Percentiles rank a stretch among this genome's conserved stretches.
Evolutionary conservation across 2,113 vertebrate genomes (phyloP).

Genomic region (Pelvicachromis taeniatus): DNA sequence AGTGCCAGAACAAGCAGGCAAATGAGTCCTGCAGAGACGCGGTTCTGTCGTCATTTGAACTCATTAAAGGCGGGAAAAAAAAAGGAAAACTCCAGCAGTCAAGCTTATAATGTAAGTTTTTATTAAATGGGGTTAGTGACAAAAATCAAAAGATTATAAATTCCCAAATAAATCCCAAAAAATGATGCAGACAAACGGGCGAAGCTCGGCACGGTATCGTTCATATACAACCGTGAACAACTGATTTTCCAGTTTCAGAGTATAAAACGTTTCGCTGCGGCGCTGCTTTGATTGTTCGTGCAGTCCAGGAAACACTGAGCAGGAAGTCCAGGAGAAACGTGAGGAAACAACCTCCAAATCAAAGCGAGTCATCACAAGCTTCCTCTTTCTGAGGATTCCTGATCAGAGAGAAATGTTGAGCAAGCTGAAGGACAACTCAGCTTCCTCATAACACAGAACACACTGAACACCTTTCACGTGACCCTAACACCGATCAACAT

Average conservation of each 20-base stretch:
- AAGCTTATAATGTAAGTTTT: constrained; percentile 2
- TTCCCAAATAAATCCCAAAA: not conserved
- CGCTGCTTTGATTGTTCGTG: not conserved
- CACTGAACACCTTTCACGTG: not conserved
- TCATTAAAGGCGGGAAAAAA: not conserved
- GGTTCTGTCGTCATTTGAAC: not conserved
- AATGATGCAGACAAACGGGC: not conserved
- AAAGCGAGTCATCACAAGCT: not conserved
- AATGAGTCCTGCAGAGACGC: not conserved
- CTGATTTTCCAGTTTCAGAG: constrained; percentile 1
- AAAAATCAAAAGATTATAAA: not conserved
- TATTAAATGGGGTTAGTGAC: constrained; percentile 33
- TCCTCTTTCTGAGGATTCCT: not conserved
- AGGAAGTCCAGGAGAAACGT: not conserved
- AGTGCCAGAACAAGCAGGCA: not conserved
- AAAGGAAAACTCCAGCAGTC: not conserved
- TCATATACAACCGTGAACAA: not conserved
- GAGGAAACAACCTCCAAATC: not conserved
- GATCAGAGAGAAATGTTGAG: not conserved
- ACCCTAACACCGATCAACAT: not conserved
- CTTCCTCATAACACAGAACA: not conserved
- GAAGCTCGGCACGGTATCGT: not conserved
- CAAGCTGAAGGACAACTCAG: not conserved
- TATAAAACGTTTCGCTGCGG: not conserved
- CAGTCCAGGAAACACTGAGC: not conserved